Conservation (phyloP, 2,888 invertebrate species). For the Melanostoma scalare region DNA sequence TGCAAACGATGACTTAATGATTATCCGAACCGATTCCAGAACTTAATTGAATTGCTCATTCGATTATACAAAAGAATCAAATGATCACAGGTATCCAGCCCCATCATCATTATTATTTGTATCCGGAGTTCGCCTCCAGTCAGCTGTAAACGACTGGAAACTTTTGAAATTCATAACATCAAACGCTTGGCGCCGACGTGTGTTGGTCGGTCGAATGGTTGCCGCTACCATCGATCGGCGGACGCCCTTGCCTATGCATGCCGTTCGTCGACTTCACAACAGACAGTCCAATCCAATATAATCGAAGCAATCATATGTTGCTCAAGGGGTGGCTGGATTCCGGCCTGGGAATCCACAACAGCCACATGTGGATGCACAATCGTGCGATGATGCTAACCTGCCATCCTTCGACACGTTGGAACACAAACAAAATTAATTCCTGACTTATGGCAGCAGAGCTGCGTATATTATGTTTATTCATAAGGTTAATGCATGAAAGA, state of each 20-base stretch:
- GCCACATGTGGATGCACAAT: slow-evolving; percentile 15
- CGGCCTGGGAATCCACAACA: too few relatives aligned
- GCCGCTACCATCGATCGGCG: too few relatives aligned
- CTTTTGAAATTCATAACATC: slow-evolving; percentile 60
- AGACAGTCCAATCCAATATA: slow-evolving; percentile 27
- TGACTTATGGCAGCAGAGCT: slow-evolving; percentile 48
- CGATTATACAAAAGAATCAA: slow-evolving; percentile 29
- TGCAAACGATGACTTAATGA: slow-evolving; percentile 20
- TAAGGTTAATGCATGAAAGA: slow-evolving; percentile 72
- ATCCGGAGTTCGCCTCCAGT: slow-evolving; percentile 50
- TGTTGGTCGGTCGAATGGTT: too few relatives aligned
- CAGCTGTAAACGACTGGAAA: slow-evolving; percentile 56
- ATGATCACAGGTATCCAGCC: slow-evolving; percentile 57
- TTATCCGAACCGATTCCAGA: slow-evolving; percentile 20
- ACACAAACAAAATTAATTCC: slow-evolving; percentile 69
- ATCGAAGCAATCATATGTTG: slow-evolving; percentile 66
- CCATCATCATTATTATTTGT: slow-evolving; percentile 27
- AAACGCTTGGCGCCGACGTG: slow-evolving; percentile 40
- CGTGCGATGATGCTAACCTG: slow-evolving; percentile 53
- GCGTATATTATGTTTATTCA: slow-evolving; percentile 68
- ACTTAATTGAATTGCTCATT: slow-evolving; percentile 41
- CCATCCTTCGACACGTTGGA: slow-evolving; percentile 64
- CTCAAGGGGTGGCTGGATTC: slow-evolving; percentile 22
- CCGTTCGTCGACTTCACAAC: slow-evolving; percentile 12
- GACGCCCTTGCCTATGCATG: neutral